Evolutionary conservation across 2,113 vertebrate genomes (phyloP).

Genomic region (Colossoma macropomum): DNA sequence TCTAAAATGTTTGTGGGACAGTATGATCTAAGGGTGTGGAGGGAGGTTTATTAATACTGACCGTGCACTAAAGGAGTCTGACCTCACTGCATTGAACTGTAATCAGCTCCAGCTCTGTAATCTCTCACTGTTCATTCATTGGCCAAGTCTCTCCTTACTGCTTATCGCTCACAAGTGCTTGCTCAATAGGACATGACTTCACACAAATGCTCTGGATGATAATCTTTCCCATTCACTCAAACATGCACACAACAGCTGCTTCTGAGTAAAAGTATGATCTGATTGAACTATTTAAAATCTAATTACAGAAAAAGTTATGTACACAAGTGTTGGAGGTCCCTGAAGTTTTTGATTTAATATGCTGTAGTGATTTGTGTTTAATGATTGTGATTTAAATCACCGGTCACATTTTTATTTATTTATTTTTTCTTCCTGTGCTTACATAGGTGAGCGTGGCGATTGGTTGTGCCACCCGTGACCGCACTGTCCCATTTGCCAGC

Average conservation of each 20-base stretch:
- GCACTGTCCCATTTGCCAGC: constrained; percentile 82
- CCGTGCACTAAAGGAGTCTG: neutral
- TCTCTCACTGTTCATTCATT: constrained; percentile 55
- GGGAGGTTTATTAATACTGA: too few relatives aligned
- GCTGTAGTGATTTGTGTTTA: neutral
- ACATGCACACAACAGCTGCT: neutral
- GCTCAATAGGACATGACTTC: neutral
- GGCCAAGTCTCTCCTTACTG: neutral
- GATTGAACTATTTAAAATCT: too few relatives aligned
- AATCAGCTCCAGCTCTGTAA: constrained; percentile 56
- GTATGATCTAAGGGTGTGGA: neutral
- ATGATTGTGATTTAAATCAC: neutral
- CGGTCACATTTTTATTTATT: neutral
- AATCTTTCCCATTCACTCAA: neutral
- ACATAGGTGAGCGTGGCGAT: constrained; percentile 84
- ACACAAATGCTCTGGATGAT: neutral
- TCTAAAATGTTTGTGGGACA: neutral
- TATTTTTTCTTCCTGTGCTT: neutral
- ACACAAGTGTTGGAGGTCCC: too few relatives aligned
- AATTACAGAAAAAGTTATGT: too few relatives aligned
- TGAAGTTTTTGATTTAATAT: too few relatives aligned
- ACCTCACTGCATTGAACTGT: constrained; percentile 13
- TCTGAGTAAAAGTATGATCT: neutral
- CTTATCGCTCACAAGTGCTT: constrained; percentile 11
- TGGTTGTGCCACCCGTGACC: constrained; percentile 82